A percentile compares a stretch with the other conserved stretches of the same genome.
Evolutionary conservation across 2,888 invertebrate species (phyloP).

Genomic region (Geotrupes spiniger): DNA sequence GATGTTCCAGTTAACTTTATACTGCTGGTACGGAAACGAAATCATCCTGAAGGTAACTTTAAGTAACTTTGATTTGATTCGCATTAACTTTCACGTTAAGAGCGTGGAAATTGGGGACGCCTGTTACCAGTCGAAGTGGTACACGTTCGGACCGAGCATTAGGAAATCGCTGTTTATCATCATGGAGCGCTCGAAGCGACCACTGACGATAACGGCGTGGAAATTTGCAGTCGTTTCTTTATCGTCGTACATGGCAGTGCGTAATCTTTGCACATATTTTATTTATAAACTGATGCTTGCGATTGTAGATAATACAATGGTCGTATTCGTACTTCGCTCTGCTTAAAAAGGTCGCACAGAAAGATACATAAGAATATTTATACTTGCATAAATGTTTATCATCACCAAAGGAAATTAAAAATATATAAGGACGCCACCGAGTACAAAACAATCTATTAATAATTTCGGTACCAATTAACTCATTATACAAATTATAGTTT

Average conservation of each 20-base stretch:
- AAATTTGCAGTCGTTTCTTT: slow-evolving; percentile 34
- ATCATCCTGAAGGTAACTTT: slow-evolving; percentile 56
- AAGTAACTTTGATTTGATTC: too few relatives aligned
- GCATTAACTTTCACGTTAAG: slow-evolving; percentile 23
- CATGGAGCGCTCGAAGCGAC: slow-evolving; percentile 34
- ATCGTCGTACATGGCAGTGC: slow-evolving; percentile 17
- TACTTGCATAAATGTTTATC: too few relatives aligned
- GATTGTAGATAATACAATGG: slow-evolving; percentile 2
- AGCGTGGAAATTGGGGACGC: slow-evolving; percentile 30
- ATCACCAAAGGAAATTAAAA: too few relatives aligned
- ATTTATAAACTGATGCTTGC: neutral
- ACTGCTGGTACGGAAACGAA: slow-evolving; percentile 60
- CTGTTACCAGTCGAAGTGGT: slow-evolving; percentile 35
- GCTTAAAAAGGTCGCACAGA: neutral
- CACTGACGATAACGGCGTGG: slow-evolving; percentile 32
- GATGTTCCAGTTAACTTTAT: slow-evolving; percentile 49
- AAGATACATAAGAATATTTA: too few relatives aligned
- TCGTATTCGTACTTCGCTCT: slow-evolving; percentile 5
- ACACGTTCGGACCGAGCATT: slow-evolving; percentile 23
- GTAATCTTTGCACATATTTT: neutral
- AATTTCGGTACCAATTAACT: too few relatives aligned
- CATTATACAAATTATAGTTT: too few relatives aligned
- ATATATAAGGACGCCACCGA: too few relatives aligned
- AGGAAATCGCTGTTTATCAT: slow-evolving; percentile 31
- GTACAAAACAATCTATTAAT: too few relatives aligned